Evolutionary conservation across 2,113 vertebrate genomes (phyloP), one percentile per base, ranked within the genome.

Genomic region (Sander vitreus): DNA sequence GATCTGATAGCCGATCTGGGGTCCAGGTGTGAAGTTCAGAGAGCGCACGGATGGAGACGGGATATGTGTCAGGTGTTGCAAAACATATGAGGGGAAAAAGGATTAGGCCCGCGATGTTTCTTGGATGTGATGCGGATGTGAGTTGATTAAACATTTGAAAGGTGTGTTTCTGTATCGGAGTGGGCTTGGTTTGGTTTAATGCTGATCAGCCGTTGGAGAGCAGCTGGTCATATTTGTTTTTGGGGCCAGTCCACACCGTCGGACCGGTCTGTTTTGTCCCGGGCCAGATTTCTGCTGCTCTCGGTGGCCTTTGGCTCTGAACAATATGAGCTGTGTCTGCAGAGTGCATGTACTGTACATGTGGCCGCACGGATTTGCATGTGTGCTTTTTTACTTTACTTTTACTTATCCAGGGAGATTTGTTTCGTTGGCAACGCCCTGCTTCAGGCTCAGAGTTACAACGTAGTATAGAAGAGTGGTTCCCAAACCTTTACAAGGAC

Each of bases 121-220:
- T 48, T 51, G 79, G 84, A 74, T 39, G 65, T 25, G 19, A 47
- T 57, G 43, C 12, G 59, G 69, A 80, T 76, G 67, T 33, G 65
- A 65, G 67, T 81, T 63, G 27, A 23, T 65, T 77, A 51, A 23
- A 65, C 68, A 19, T 25, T 57, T 54, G 48, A 57, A 67, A 79
- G 79, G 57, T 15, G 54, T 50, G 55, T 51, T 80, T 78, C 51
- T 69, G 63, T 19, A 13, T 33, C 21, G 10, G 54, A 81, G 73
- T 21, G 79, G 39, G 71, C 58, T 67, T 18, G 51, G 58, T 69
- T 71, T 47, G 36, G 14, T 75, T 86, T 80, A 81, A 86, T 47
- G 50, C 78, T 53, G 72, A 77, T 88, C 83, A 85, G 81, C 85
- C 83, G 86, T 78, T 58, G 53, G 36, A 68, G 1, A 57, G 73